Evolutionary conservation across 2,888 invertebrate species (phyloP).

Genomic region (Teleogryllus oceanicus): DNA sequence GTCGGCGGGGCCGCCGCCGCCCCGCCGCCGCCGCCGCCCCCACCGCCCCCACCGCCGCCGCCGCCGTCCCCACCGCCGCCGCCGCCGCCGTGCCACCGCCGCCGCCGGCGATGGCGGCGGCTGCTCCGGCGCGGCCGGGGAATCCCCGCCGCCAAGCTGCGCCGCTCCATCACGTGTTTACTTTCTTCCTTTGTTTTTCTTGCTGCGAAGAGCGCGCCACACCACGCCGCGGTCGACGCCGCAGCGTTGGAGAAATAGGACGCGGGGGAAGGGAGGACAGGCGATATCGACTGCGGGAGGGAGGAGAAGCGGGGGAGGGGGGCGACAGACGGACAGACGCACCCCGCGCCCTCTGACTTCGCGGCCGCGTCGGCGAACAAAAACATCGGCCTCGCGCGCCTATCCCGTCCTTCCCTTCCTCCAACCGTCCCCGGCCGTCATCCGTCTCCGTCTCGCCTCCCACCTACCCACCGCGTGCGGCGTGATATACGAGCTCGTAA

Average conservation of each 20-base stretch:
- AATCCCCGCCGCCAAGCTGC: neutral
- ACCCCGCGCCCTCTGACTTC: neutral
- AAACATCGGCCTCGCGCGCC: neutral
- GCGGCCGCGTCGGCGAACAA: neutral
- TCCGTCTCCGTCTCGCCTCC: neutral
- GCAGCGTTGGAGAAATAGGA: neutral
- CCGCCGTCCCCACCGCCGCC: too few species aligned
- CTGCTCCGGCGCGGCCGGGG: neutral
- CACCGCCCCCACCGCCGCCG: too few species aligned
- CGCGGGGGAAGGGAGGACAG: neutral
- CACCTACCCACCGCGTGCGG: neutral
- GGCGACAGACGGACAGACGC: neutral
- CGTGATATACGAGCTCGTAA: conserved; percentile 9
- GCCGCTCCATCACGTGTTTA: neutral
- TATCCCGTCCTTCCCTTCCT: too few species aligned
- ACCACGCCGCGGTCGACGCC: neutral
- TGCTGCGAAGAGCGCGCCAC: neutral
- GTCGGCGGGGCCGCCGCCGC: neutral
- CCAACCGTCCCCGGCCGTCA: neutral
- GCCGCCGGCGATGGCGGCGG: neutral
- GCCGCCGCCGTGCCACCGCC: too few species aligned
- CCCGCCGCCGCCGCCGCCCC: neutral
- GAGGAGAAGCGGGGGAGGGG: neutral
- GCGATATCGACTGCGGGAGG: neutral
- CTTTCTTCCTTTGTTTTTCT: conserved; percentile 5